Conservation (phyloP, 2,113 vertebrate genomes). For the Ictidomys tridecemlineatus region DNA sequence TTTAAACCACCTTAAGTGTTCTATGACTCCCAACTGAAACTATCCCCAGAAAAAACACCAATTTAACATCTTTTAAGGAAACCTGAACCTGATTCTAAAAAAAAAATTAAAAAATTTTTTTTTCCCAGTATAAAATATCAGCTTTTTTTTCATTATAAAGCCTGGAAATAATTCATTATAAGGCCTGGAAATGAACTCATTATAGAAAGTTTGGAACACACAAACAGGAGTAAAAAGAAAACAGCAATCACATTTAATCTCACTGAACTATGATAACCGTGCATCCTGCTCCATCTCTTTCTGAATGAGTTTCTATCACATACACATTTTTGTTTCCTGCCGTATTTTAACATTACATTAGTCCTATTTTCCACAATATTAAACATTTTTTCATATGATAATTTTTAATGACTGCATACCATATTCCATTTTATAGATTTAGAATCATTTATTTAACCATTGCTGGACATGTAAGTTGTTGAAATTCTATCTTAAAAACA, state of each 20-base stretch:
- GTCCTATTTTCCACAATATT: background rate
- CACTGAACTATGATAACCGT: background rate
- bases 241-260: background rate
- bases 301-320: background rate
- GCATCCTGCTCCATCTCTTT: background rate
- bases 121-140: background rate
- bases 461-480: background rate
- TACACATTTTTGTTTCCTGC: background rate
- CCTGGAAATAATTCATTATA: slow-evolving; percentile 27
- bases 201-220: slow-evolving; percentile 36
- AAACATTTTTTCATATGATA: background rate
- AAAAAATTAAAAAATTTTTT: background rate
- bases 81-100: slow-evolving; percentile 42
- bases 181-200: slow-evolving; percentile 32
- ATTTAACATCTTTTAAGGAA: slow-evolving; percentile 43
- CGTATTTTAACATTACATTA: background rate
- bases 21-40: background rate
- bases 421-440: background rate
- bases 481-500: slow-evolving; percentile 43
- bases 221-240: background rate
- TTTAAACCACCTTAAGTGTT: slow-evolving; percentile 5
- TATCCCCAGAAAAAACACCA: background rate
- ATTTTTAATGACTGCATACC: background rate
- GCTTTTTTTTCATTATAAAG: slow-evolving; percentile 44
- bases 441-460: background rate